Evolutionary conservation across 2,888 invertebrate species (phyloP), one percentile per base, ranked within the genome.

Genomic region (Leucophora obtusa): DNA sequence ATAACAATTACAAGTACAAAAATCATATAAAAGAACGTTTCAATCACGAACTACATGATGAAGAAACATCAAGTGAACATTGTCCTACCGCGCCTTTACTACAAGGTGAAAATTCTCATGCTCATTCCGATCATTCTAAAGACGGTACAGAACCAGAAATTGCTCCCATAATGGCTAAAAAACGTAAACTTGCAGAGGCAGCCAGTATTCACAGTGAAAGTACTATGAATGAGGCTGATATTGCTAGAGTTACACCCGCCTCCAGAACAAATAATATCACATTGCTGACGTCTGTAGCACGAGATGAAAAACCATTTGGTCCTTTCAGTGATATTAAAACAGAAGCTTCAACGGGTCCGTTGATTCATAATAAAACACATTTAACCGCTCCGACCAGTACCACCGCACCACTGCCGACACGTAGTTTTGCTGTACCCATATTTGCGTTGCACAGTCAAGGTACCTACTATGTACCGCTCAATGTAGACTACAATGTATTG

Each of bases 21-120:
- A 97, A 96, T 86, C 96, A 95, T 87, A 98, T 98, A 84, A 97
- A 97, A 87, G 94, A 97, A 88, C 92, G 98, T 77, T 98, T 98
- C 83, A 93, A 93, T 1, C 91, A 92, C 82, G 93, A 90, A 76
- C 72, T 88, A 51, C 89, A 90, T 78, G 90, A 90, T 71, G 89
- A 89, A 81, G 89, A 90, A 79, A 89, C 90, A 28, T 89, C 87
- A 72, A 89, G 89, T 82, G 93, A 93, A 71, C 89, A 89, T 86
- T 86, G 87, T 58, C 85, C 86, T 9, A 84, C 84, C n/a, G 83
- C 85, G 2, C 84, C 88, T 6, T 85, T 87, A 63, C 83, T 89
- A 28, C 89, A 89, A 82, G 89, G 85, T 81, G 89, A 89, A 38
- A 88, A 89, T 78, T 89, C 89, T 24, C 87, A 89, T 60, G 85